A percentile compares a stretch with the other conserved stretches of the same genome.
phyloP scores from a whole-genome alignment of 1,140 invertebrate genomes.

The Scylla paramamosain region DNA sequence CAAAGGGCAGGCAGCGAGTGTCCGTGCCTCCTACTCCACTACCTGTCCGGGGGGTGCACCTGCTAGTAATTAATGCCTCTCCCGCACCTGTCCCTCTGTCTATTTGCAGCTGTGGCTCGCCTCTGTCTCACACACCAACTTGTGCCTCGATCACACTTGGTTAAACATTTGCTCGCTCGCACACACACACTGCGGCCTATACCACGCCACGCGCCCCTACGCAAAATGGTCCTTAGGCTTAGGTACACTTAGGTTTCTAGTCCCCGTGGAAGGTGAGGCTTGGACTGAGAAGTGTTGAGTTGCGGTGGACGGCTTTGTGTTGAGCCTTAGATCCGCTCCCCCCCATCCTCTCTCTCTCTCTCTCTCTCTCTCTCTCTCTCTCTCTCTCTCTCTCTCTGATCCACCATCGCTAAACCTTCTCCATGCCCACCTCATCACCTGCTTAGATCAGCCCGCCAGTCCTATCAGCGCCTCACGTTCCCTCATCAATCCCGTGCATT shows the following conservation, averaged over 20 bases:
- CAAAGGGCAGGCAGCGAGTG: neutral
- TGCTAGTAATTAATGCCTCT: slow-evolving; percentile 44
- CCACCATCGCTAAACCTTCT: neutral
- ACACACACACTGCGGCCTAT: neutral
- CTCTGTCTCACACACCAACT: slow-evolving; percentile 48
- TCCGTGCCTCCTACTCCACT: slow-evolving; percentile 41
- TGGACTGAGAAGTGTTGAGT: neutral
- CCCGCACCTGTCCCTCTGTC: slow-evolving; percentile 35
- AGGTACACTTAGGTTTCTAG: neutral
- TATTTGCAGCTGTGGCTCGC: slow-evolving; percentile 39
- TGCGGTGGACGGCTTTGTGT: neutral
- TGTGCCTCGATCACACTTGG: slow-evolving; percentile 46
- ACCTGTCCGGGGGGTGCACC: slow-evolving; percentile 26
- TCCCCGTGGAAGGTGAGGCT: neutral
- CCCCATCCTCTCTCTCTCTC: no score
- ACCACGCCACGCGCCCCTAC: neutral
- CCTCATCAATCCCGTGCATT: neutral
- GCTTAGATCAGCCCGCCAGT: neutral
- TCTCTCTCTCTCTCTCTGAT: no score
- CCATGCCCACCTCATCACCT: neutral
- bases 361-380: no score
- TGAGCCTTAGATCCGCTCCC: neutral
- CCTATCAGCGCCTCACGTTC: neutral
- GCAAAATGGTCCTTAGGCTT: neutral
- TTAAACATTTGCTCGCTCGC: slow-evolving; percentile 32